Percentiles rank a stretch among this genome's conserved stretches.
These are phyloP conservation scores for Istiophorus platypterus DNA, from an alignment of 2,113 vertebrate species.

Conservation along the genomic window DNA sequence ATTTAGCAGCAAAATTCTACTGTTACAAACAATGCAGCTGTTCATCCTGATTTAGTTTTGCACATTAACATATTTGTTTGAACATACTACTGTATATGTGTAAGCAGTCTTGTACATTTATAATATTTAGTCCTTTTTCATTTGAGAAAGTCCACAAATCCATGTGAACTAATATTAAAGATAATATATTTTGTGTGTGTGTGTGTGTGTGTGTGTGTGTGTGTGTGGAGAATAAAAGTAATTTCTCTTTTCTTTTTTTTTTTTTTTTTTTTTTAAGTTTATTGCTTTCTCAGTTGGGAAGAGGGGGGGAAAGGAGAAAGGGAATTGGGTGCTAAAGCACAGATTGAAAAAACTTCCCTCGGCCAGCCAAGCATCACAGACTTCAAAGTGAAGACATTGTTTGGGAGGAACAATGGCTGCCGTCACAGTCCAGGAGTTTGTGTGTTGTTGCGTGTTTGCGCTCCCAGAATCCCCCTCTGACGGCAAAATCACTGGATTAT, in stretches of 20 bases:
- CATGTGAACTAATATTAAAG: neutral
- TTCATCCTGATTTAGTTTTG: neutral
- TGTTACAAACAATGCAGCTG: neutral
- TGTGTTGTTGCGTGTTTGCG: conserved; percentile 85
- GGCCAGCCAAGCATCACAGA: conserved; percentile 82
- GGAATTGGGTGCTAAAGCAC: conserved; percentile 50
- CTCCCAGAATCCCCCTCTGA: conserved; percentile 86
- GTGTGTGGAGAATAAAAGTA: neutral
- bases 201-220: neutral
- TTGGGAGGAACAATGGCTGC: conserved; percentile 92
- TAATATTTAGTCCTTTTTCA: neutral
- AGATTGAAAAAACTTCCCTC: conserved; percentile 76
- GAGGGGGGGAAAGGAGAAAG: neutral
- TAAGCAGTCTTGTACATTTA: neutral
- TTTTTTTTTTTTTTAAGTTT: conserved; percentile 1
- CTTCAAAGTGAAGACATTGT: conserved; percentile 95
- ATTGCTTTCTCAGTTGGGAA: conserved; percentile 16
- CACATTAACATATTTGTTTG: neutral
- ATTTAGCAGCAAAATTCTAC: neutral
- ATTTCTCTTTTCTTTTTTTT: conserved; percentile 10
- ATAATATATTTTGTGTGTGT: neutral
- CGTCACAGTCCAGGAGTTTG: conserved; percentile 91
- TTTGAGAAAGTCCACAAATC: conserved; percentile 2
- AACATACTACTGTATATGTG: neutral
- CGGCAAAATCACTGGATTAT: conserved; percentile 84